Evolutionary conservation across 2,888 invertebrate species (phyloP).

Genomic region (Acholoe squamosa): DNA sequence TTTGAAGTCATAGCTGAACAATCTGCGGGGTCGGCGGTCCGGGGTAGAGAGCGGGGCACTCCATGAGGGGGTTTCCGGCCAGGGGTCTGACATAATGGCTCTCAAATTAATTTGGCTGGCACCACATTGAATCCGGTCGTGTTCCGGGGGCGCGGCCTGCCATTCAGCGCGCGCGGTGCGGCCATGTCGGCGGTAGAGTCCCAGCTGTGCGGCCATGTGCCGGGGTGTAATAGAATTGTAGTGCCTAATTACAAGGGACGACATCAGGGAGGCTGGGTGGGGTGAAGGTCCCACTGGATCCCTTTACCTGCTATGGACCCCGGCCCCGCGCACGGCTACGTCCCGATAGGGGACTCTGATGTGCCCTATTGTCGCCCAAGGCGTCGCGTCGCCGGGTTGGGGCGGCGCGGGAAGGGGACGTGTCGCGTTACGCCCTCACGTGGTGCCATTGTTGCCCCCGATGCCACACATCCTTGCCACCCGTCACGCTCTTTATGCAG

Average conservation of each 20-base stretch:
- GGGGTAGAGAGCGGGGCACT: background rate
- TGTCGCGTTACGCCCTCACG: conserved; percentile 27
- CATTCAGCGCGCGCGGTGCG: background rate
- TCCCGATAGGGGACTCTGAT: conserved; percentile 8
- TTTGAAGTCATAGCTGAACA: conserved; percentile 53
- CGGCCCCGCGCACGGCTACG: background rate
- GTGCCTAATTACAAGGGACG: conserved; percentile 47
- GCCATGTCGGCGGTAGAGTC: background rate
- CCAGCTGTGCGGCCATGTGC: conserved; percentile 60
- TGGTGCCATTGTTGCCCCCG: background rate
- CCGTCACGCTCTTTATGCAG: conserved; percentile 36
- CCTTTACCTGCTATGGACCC: background rate
- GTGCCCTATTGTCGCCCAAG: background rate
- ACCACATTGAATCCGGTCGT: background rate
- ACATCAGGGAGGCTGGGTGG: background rate
- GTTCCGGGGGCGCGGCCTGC: conserved; percentile 35
- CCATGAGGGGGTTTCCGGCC: background rate
- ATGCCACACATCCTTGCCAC: background rate
- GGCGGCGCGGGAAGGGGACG: background rate
- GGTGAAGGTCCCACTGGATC: background rate
- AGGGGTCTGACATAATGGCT: conserved; percentile 35
- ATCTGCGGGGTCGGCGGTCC: background rate
- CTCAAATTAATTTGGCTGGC: conserved; percentile 41
- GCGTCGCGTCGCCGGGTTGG: background rate
- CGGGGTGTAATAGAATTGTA: conserved; percentile 52